These are phyloP conservation scores for Latheticus oryzae DNA, from an alignment of 2,888 invertebrate genomes.

Conservation along the genomic window DNA sequence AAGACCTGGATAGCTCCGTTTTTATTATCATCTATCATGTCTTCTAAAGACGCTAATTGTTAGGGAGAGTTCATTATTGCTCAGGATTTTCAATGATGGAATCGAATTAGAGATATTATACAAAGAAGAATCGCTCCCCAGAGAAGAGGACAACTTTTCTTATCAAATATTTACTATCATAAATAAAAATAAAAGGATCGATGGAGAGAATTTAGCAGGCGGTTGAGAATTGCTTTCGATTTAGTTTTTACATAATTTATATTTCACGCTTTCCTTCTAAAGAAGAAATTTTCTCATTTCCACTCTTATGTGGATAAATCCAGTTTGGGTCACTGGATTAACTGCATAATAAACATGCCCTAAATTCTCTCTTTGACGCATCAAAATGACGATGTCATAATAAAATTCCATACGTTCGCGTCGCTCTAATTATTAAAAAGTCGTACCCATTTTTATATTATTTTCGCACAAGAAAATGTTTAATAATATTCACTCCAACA, in stretches of 20 bases:
- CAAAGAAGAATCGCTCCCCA: no score
- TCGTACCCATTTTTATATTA: slow-evolving; percentile 9
- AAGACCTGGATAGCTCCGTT: slow-evolving; percentile 5
- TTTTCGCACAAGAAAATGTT: slow-evolving; percentile 13
- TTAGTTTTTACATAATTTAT: no score
- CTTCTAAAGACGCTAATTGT: slow-evolving; percentile 11
- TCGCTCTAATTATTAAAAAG: slow-evolving; percentile 20
- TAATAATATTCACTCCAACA: slow-evolving; percentile 10
- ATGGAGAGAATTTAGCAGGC: no score
- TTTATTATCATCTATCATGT: slow-evolving; percentile 6
- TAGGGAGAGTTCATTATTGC: no score
- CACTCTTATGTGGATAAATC: no score
- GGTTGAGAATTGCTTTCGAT: no score
- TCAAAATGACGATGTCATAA: slow-evolving; percentile 18
- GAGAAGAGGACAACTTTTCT: no score
- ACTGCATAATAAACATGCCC: slow-evolving; percentile 23
- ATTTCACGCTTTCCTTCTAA: no score
- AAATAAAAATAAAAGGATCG: no score
- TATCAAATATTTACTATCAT: no score
- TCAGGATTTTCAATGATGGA: slow-evolving; percentile 1
- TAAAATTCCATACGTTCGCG: slow-evolving; percentile 20
- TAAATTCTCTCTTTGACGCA: slow-evolving; percentile 13
- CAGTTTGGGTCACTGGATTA: slow-evolving; percentile 8
- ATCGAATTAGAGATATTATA: no score
- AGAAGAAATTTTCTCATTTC: no score